phyloP scores from a whole-genome alignment of 2,797 vertebrate genomes.

The Salarias fasciatus region DNA sequence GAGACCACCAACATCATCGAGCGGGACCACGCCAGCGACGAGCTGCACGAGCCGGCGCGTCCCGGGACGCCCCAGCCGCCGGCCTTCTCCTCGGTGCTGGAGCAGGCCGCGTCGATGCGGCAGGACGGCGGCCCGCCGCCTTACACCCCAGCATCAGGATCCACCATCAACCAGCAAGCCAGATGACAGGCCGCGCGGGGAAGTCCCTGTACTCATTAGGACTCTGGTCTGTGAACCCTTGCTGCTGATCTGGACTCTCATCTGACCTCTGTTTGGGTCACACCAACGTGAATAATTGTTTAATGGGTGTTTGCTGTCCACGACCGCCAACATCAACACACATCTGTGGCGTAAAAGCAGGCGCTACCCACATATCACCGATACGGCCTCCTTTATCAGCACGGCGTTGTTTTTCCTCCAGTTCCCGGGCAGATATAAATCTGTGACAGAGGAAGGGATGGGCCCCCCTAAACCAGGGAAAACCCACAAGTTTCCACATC shows the following conservation, averaged over 20 bases:
- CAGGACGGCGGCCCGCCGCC: conserved; percentile 19
- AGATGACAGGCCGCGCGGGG: conserved; percentile 40
- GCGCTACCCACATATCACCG: conserved; percentile 53
- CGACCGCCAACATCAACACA: conserved; percentile 56
- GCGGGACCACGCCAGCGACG: conserved; percentile 43
- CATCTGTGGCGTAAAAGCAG: conserved; percentile 29
- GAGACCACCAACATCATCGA: conserved; percentile 82
- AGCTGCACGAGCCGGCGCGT: conserved; percentile 16
- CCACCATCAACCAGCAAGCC: conserved; percentile 26
- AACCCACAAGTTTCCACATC: conserved; percentile 43
- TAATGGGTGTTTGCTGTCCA: conserved; percentile 20
- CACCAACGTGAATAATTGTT: not conserved
- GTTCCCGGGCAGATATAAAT: conserved; percentile 52
- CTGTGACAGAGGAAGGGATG: conserved; percentile 65
- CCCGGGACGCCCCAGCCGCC: conserved; percentile 24
- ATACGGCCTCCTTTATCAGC: conserved; percentile 53
- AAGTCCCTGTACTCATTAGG: conserved; percentile 3
- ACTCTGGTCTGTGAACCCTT: conserved; percentile 14
- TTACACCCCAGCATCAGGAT: conserved; percentile 30
- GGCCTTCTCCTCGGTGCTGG: conserved; percentile 74
- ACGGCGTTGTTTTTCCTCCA: conserved; percentile 49
- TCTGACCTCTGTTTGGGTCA: not conserved
- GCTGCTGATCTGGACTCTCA: conserved; percentile 6
- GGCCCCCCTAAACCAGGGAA: conserved; percentile 50
- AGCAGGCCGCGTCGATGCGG: conserved; percentile 66